Evolutionary conservation across 2,888 invertebrate species (phyloP).

Genomic region (Incurvaria masculella): DNA sequence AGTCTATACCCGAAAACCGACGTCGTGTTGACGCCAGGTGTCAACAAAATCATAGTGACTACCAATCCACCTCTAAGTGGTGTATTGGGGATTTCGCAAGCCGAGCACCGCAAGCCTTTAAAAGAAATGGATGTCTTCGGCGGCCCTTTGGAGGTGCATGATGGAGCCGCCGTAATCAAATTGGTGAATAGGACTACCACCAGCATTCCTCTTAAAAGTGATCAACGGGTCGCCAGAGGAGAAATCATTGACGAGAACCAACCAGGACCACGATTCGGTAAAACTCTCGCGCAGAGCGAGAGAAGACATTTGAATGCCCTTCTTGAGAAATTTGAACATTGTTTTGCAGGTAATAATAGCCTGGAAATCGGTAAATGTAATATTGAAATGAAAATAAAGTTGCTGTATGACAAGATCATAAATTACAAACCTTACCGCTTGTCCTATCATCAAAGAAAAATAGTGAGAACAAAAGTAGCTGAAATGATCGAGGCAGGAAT

Average conservation of each 20-base stretch:
- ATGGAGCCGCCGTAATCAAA: too few relatives aligned
- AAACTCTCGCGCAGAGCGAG: too few relatives aligned
- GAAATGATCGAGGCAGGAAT: conserved; percentile 7
- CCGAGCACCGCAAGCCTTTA: too few relatives aligned
- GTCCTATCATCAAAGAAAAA: conserved; percentile 9
- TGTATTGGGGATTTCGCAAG: conserved; percentile 1
- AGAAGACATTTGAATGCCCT: not conserved
- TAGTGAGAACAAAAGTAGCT: conserved; percentile 4
- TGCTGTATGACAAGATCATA: conserved; percentile 8
- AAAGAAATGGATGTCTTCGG: too few relatives aligned
- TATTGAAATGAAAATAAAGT: conserved; percentile 11
- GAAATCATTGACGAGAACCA: too few relatives aligned
- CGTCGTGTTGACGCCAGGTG: conserved; percentile 5
- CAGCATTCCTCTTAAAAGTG: not conserved
- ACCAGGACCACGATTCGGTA: not conserved
- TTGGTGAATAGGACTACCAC: conserved; percentile 6
- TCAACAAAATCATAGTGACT: conserved; percentile 9
- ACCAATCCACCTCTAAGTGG: conserved; percentile 9
- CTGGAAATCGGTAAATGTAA: conserved; percentile 10
- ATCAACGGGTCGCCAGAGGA: conserved; percentile 8
- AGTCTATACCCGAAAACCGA: conserved; percentile 3
- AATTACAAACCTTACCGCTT: conserved; percentile 12
- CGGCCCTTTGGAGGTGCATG: too few relatives aligned
- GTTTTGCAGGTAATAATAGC: conserved; percentile 1
- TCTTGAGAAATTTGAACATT: not conserved